These are phyloP conservation scores for Pelagia noctiluca DNA, from an alignment of 30 jellyfish, hydroid and myxozoan species.

Conservation along the genomic window DNA sequence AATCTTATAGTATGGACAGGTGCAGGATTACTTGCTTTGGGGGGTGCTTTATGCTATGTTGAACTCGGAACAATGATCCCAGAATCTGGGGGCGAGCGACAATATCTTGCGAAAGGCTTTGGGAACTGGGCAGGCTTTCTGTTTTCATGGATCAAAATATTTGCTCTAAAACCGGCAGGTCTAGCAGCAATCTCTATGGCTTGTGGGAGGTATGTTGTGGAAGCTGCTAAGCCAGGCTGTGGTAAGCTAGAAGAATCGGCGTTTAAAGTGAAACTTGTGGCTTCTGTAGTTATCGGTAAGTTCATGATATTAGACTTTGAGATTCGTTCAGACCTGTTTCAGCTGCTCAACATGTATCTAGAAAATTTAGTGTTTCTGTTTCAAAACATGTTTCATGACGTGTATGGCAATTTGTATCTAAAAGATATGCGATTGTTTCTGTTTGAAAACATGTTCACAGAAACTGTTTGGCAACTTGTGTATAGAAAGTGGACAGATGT, in stretches of 20 bases:
- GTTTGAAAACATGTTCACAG: no score
- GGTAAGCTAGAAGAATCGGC: conserved; percentile 46
- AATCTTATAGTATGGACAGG: conserved; percentile 89
- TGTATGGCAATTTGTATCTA: no score
- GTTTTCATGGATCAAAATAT: conserved; percentile 56
- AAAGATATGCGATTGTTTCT: no score
- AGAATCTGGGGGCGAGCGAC: conserved; percentile 85
- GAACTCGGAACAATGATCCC: conserved; percentile 91
- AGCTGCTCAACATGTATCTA: no score
- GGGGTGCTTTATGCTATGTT: conserved; percentile 78
- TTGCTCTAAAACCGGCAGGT: conserved; percentile 72
- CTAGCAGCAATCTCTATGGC: conserved; percentile 79
- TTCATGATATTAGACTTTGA: not conserved
- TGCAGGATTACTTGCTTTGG: conserved; percentile 79
- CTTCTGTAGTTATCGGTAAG: conserved; percentile 83
- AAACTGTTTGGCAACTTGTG: no score
- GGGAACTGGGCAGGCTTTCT: conserved; percentile 84
- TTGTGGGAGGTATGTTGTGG: conserved; percentile 85
- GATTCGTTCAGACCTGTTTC: no score
- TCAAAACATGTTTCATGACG: no score
- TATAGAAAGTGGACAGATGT: no score
- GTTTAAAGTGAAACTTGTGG: conserved; percentile 57
- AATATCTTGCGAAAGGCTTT: conserved; percentile 68
- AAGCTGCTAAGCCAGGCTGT: conserved; percentile 66
- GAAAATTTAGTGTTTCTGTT: no score